Base-by-base conservation (phyloP, 2,113 vertebrate species). In the Larimichthys polyactis region DNA sequence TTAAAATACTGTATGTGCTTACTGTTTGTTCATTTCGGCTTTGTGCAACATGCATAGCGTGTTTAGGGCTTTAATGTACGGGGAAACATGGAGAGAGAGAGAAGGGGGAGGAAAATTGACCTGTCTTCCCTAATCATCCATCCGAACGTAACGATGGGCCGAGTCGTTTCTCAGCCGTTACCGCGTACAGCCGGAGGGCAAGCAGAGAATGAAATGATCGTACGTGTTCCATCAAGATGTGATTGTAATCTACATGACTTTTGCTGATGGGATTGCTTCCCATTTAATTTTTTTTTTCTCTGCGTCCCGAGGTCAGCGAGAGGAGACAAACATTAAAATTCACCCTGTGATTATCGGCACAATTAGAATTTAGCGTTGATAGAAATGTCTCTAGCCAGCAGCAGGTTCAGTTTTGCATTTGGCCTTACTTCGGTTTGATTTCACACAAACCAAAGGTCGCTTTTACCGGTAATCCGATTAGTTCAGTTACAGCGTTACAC, bases 71-170 rank as follows among this genome's bases (percentile, higher is more conserved):
- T 27, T 49, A 48, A 49, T 1, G 7, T 14, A 46, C 11, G 12
- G 36, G 36, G 36, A 2, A 40, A 40, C 36, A 40, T 40, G 36
- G 36, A 40, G 36, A 2, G 36, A 2, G 36, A 40, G 36, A 40
- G 36, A 40, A 40, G 11, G 3, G 44, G 44, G 44, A 46, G 44
- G 17, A 49, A 62, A 54, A 59, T n/a, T 1, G 14, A 57, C 36
- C 72, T 73, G 27, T 75, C 17, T 52, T 71, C 15, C 75, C 40
- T 58, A 65, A 75, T 71, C 75, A 72, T 82, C 67, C 63, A 71
- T 79, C 49, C 75, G 20, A 71, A 70, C 52, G 32, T 70, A 65
- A 85, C 70, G 74, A 82, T 32, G 12, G 57, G 49, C 0, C 59
- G 68, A 22, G 54, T 51, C 5, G 6, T 75, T 65, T 66, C 15